Evolutionary conservation across 2,797 vertebrate genomes (phyloP).

Genomic region (Danio kyathit): DNA sequence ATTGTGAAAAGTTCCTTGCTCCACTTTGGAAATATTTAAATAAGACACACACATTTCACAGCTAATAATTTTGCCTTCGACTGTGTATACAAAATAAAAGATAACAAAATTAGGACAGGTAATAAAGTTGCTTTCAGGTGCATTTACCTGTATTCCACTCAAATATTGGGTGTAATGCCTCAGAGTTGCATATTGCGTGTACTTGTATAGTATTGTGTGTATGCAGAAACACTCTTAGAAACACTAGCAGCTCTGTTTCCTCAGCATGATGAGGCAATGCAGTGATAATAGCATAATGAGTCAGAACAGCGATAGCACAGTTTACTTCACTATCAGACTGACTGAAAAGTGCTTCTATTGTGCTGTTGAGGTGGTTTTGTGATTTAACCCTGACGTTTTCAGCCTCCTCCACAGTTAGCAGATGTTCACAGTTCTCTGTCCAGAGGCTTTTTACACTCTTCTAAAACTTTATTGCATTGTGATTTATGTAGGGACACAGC

Average conservation of each 20-base stretch:
- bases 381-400: slow-evolving; percentile 18
- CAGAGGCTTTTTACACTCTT: not conserved
- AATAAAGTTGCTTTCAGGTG: too few relatives aligned
- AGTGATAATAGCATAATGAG: slow-evolving; percentile 14
- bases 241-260: not conserved
- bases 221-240: not conserved
- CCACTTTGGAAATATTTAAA: too few relatives aligned
- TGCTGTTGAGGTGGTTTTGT: slow-evolving; percentile 17
- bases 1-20: too few relatives aligned
- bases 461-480: not conserved
- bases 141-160: too few relatives aligned
- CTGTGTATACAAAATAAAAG: too few relatives aligned
- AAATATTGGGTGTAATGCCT: too few relatives aligned
- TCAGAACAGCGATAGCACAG: slow-evolving; percentile 23
- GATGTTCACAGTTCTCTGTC: not conserved
- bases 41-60: too few relatives aligned
- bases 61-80: too few relatives aligned
- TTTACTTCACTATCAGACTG: slow-evolving; percentile 33
- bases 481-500: not conserved
- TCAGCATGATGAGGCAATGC: slow-evolving; percentile 39
- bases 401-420: slow-evolving; percentile 1
- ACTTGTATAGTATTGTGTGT: too few relatives aligned
- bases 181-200: too few relatives aligned
- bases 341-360: slow-evolving; percentile 17
- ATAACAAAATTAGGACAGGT: too few relatives aligned